A percentile compares a stretch with the other conserved stretches of the same genome.
These are phyloP conservation scores for Castor canadensis DNA, from an alignment of 2,113 vertebrate species.

Conservation along the genomic window DNA sequence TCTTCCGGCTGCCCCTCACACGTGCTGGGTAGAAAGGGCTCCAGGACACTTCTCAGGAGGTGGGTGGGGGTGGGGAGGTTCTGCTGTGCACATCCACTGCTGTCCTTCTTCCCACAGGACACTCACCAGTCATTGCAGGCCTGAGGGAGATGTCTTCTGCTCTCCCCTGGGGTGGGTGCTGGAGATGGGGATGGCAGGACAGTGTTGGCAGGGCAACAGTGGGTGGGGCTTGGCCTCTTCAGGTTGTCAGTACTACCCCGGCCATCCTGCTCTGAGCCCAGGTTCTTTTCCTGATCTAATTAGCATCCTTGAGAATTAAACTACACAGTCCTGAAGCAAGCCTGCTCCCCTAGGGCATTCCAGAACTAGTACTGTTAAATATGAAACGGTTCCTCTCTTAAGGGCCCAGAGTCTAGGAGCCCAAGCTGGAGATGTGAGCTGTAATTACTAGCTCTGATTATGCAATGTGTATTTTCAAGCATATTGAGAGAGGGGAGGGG, in stretches of 20 bases:
- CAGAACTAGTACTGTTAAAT: constrained; percentile 69
- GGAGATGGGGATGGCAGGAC: not conserved
- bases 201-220: no score
- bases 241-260: not conserved
- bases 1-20: not conserved
- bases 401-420: constrained; percentile 14
- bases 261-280: not conserved
- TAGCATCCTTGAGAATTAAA: constrained; percentile 62
- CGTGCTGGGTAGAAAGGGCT: not conserved
- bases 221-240: not conserved
- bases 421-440: constrained; percentile 6
- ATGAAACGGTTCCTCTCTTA: constrained; percentile 55
- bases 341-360: constrained; percentile 42
- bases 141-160: rapidly evolving
- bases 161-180: no score
- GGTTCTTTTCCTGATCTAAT: constrained; percentile 53
- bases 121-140: rapidly evolving
- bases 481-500: not conserved
- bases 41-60: not conserved
- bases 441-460: constrained; percentile 28
- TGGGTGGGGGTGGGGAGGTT: not conserved
- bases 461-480: not conserved
- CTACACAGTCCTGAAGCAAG: constrained; percentile 43
- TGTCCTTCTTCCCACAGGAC: not conserved
- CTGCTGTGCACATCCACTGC: not conserved